Evolutionary conservation across 2,888 invertebrate species (phyloP), one percentile per base, ranked within the genome.

Genomic region (Troides oblongomaculatus): DNA sequence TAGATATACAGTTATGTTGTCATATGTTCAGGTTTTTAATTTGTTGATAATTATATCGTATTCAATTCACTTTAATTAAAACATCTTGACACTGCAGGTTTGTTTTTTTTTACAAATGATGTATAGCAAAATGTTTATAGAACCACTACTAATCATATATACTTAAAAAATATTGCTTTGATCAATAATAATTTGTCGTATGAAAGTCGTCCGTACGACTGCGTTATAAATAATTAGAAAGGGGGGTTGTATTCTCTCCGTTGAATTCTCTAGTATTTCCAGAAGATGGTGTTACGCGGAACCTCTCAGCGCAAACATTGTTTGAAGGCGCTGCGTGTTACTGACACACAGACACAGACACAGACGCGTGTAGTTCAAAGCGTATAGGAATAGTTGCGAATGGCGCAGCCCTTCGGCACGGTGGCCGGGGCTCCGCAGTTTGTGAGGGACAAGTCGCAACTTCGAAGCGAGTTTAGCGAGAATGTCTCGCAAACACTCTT

Each of bases 311-410:
- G 8, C 18, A 21, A 30, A 50, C 21, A 30, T 18, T 58, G 63
- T 63, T 23, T 59, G 62, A 63, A 63, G 63, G 63, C 68, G 59
- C 50, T 21, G 46, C 68, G 50, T 64, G 60, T 53, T 60, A 64
- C 53, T 46, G 64, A 64, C 69, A 21, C 21, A 21, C 21, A 21
- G 21, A 21, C 21, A 21, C 21, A 21, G 21, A 69, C 67, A 56
- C 64, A 53, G 56, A 60, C 60, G 58, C 50, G 50, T 30, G 6
- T n/a, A 64, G 56, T 64, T 64, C 61, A 43, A 56, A 64, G 68
- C 61, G 60, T 64, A 64, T 65, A 61, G 56, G 43, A 69, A 69
- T 64, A 69, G 69, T 65, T 69, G 60, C 21, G 39, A 61, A 61
- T 57, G 61, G 56, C 58, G 12, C 23, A 23, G 17, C 62, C 62